Percentiles rank a stretch among this genome's conserved stretches.
phyloP scores from a whole-genome alignment of 2,113 vertebrate genomes.

The Alexandromys fortis region DNA sequence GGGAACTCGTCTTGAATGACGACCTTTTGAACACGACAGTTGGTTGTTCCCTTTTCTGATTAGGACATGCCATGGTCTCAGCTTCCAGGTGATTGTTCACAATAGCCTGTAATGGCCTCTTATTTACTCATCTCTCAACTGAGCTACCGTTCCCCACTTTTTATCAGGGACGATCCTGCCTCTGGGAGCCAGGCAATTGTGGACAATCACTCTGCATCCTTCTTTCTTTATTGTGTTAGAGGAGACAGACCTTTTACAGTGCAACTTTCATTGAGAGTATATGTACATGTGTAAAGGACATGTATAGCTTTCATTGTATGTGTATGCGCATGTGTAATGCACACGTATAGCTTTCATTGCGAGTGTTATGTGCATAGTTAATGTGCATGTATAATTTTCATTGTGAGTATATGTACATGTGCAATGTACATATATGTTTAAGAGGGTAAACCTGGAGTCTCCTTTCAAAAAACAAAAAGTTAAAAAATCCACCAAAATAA shows the following conservation, averaged over 20 bases:
- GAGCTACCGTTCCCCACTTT: neutral
- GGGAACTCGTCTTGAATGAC: slow-evolving; percentile 57
- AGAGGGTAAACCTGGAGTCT: slow-evolving; percentile 29
- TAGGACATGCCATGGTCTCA: slow-evolving; percentile 40
- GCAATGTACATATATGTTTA: neutral
- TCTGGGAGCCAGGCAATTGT: slow-evolving; percentile 25
- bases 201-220: slow-evolving; percentile 19
- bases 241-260: slow-evolving; percentile 27
- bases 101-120: neutral
- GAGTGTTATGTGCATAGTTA: too few species aligned
- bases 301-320: neutral
- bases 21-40: slow-evolving; percentile 66
- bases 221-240: slow-evolving; percentile 8
- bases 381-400: neutral
- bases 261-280: neutral
- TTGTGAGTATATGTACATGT: neutral
- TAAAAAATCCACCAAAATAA: slow-evolving; percentile 33
- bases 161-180: neutral
- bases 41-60: slow-evolving; percentile 73
- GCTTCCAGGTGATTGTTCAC: slow-evolving; percentile 52
- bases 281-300: neutral
- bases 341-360: neutral
- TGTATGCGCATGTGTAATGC: neutral
- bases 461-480: neutral
- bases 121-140: slow-evolving; percentile 44